A percentile compares a stretch with the other conserved stretches of the same genome.
These are phyloP conservation scores for Mormyrus lacerda DNA, from an alignment of 2,113 vertebrate genomes.

Conservation along the genomic window DNA sequence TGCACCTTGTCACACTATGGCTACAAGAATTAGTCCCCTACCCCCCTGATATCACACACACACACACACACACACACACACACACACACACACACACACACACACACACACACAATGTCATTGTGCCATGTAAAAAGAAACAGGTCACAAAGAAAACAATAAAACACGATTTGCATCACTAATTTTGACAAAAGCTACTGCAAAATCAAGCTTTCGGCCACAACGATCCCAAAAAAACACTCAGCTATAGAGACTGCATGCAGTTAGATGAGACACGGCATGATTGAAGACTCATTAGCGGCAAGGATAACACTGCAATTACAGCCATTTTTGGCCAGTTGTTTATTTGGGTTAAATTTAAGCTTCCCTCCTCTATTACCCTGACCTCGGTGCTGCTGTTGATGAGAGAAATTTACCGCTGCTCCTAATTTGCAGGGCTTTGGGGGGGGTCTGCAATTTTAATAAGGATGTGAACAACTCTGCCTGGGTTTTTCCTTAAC, in stretches of 20 bases:
- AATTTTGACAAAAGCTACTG: neutral
- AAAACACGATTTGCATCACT: neutral
- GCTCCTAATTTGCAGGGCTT: neutral
- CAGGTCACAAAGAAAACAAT: neutral
- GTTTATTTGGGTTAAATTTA: neutral
- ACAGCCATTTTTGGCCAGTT: neutral
- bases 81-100: too few species aligned
- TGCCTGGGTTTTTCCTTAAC: neutral
- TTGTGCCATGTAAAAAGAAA: neutral
- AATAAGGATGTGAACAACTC: neutral
- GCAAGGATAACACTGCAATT: neutral
- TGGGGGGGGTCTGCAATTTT: neutral
- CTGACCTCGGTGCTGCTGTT: neutral
- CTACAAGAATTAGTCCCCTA: neutral
- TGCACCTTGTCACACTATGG: too few species aligned
- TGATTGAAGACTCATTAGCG: neutral
- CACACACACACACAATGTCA: neutral
- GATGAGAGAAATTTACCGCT: neutral
- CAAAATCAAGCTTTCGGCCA: neutral
- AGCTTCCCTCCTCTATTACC: neutral
- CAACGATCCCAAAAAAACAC: neutral
- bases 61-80: too few species aligned
- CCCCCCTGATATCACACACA: neutral
- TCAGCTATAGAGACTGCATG: neutral
- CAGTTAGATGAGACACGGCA: neutral